These are phyloP conservation scores for Isotomurus palustris DNA, from an alignment of 2,888 invertebrate genomes.

Conservation along the genomic window DNA sequence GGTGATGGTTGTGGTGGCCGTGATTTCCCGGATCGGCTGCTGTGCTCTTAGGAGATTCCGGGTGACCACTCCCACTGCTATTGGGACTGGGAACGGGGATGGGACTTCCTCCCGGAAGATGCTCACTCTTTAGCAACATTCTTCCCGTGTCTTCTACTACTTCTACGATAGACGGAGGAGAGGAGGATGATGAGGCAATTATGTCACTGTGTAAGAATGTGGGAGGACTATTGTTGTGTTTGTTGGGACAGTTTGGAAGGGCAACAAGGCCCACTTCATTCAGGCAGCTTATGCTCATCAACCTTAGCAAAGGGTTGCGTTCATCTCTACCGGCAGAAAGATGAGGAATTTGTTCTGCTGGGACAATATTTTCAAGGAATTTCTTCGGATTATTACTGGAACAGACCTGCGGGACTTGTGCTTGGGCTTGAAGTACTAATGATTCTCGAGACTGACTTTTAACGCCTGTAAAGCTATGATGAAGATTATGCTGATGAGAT, in stretches of 20 bases:
- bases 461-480: no score
- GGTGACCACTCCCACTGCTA: constrained; percentile 29
- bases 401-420: no score
- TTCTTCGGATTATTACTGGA: no score
- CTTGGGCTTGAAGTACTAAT: no score
- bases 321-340: constrained; percentile 30
- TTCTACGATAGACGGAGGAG: constrained; percentile 17
- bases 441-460: no score
- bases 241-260: no score
- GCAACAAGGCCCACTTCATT: constrained; percentile 35
- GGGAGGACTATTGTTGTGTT: no score
- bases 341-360: no score
- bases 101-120: constrained; percentile 32
- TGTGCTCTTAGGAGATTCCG: constrained; percentile 33
- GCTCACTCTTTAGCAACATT: constrained; percentile 36
- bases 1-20: no score
- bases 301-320: constrained; percentile 38
- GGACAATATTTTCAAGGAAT: no score
- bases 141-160: no score
- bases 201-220: neutral
- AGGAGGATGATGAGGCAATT: constrained; percentile 10
- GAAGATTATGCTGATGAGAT: constrained; percentile 11
- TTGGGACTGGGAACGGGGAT: constrained; percentile 33
- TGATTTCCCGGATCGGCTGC: constrained; percentile 16
- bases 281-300: constrained; percentile 43